These are phyloP conservation scores for Netelia melanura DNA, from an alignment of 2,888 invertebrate species.

Conservation along the genomic window DNA sequence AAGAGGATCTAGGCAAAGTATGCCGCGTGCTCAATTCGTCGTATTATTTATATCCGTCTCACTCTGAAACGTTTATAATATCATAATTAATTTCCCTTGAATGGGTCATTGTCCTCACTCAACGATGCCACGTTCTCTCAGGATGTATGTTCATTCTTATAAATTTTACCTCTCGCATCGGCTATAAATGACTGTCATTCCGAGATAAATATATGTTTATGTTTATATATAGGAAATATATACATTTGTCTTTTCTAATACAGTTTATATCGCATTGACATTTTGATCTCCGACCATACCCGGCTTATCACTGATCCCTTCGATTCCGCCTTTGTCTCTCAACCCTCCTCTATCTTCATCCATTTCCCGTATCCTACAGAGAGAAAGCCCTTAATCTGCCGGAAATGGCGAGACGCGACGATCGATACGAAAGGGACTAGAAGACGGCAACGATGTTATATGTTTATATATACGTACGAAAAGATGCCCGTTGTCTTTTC, in stretches of 20 bases:
- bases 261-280: conserved; percentile 55
- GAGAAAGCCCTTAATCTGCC: conserved; percentile 59
- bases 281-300: conserved; percentile 59
- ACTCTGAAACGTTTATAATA: conserved; percentile 18
- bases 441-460: conserved; percentile 1
- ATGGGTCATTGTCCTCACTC: conserved; percentile 40
- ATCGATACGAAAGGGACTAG: conserved; percentile 37
- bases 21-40: conserved; percentile 21
- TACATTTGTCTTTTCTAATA: conserved; percentile 45
- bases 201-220: neutral
- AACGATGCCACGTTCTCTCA: neutral
- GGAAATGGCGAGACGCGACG: conserved; percentile 53
- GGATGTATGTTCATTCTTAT: conserved; percentile 5
- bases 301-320: conserved; percentile 62
- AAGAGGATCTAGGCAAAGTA: neutral
- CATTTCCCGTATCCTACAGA: conserved; percentile 50
- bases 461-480: neutral
- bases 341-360: conserved; percentile 49
- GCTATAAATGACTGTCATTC: neutral
- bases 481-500: conserved; percentile 38
- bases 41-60: conserved; percentile 25
- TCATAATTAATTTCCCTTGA: conserved; percentile 40
- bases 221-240: conserved; percentile 12
- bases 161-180: neutral
- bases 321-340: conserved; percentile 59